Evolutionary conservation across 2,113 vertebrate species (phyloP), one percentile per base, ranked within the genome.

Genomic region (Plotosus lineatus): DNA sequence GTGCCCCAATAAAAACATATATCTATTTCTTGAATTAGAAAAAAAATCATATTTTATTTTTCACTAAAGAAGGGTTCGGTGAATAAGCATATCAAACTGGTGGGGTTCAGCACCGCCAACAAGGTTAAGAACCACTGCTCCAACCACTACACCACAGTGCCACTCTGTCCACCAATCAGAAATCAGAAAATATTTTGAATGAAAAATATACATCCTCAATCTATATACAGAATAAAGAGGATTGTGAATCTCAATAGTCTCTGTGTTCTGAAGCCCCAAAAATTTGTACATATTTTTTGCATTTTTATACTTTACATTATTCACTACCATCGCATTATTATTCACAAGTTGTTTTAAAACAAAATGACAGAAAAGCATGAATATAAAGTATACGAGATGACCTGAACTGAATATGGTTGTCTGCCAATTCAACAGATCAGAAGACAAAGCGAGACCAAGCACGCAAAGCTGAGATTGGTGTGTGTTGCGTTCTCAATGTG

Each of bases 401-500:
- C 46, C 48, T 66, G 58, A 71, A 56, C 10, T 33, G 21, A 55
- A 76, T 48, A 75, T 19, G 36, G 33, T n/a, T 12, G 31, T 80
- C 69, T 73, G 79, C 55, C 69, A 51, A 61, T 75, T 38, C 42
- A 23, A 38, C 56, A 9, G 69, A 53, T 53, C 71, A 58, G 33
- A 74, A 66, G 73, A 82, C 60, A 75, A 76, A 55, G 72, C 80
- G 21, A 66, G 73, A 66, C 61, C 55, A 55, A 63, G 71, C 69
- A 51, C 21, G 28, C 55, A n/a, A 65, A 63, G 73, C 60, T 6
- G 48, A 76, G 89, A 89, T 89, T 88, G 90, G 88, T 89, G 91
- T 88, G 90, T 87, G 87, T 90, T 86, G 79, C 87, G 84, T 78
- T 90, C 88, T 90, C 90, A 86, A 90, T 91, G 91, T 90, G 89